Evolutionary conservation across 2,888 invertebrate genomes (phyloP), one percentile per base, ranked within the genome.

Genomic region (Rhopalosiphum nymphaeae): DNA sequence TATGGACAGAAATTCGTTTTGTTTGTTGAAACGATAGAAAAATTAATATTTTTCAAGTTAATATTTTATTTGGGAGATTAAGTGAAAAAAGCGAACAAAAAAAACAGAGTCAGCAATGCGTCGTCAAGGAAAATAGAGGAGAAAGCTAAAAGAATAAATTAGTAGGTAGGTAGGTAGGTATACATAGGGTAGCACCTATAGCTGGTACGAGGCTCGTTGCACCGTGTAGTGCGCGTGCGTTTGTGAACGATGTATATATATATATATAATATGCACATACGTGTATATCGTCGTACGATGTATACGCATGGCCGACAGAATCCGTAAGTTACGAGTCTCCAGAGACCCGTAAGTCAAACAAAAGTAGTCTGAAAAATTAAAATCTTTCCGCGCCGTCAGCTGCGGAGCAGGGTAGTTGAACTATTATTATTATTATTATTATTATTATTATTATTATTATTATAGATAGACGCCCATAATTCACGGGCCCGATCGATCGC

Each of bases 311-410:
- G 67, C 84, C 56, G 44, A 56, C 42, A 46, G 46, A 53, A 91
- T 87, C 29, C 42, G 87, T 87, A 85, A 89, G 89, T 93, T 85
- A 93, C 93, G 78, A 56, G 93, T 90, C 93, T 85, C 93, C 29
- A 29, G 90, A 49, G 93, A 57, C 93, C 61, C 85, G 84, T 93
- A 93, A 61, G 89, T 90, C 93, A 93, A 93, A 93, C 49, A 26
- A 46, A 89, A 93, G 61, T 36, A 93, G 10, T 90, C 9, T 93
- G 46, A 93, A 93, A 93, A 93, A 93, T 93, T 93, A 93, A 93
- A 93, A 90, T 88, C 61, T 92, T 67, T 87, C 86, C 36, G 1
- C 84, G 42, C 21, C 57, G n/a, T 46, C 44, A 7, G n/a, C 57
- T n/a, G 3, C 7, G 26, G 86, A n/a, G 44, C 44, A 86, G 7